Evolutionary conservation across 2,797 vertebrate species (phyloP).

Genomic region (Cynodonichthys magdalenae): DNA sequence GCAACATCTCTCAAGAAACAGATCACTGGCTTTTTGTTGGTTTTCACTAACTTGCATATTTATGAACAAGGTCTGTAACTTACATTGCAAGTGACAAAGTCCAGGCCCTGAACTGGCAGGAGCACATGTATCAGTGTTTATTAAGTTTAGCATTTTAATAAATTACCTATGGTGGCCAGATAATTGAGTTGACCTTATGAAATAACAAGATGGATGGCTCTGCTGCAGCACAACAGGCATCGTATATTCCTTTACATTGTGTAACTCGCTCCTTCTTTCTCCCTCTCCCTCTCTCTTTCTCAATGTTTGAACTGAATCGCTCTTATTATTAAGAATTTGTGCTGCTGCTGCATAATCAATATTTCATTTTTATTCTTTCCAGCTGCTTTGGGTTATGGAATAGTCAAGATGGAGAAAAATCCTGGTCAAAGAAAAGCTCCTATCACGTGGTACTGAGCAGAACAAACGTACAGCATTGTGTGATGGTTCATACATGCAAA

Average conservation of each 20-base stretch:
- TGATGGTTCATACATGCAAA: slow-evolving; percentile 7
- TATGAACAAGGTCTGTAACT: slow-evolving; percentile 58
- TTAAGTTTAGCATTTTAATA: slow-evolving; percentile 74
- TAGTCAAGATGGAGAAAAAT: slow-evolving; percentile 32
- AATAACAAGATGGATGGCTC: slow-evolving; percentile 71
- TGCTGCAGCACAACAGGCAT: slow-evolving; percentile 47
- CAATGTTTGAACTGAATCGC: slow-evolving; percentile 48
- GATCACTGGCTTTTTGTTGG: slow-evolving; percentile 74
- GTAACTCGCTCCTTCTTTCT: slow-evolving; percentile 20
- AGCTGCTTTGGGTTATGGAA: slow-evolving; percentile 40
- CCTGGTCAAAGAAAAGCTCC: slow-evolving; percentile 54
- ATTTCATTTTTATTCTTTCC: slow-evolving; percentile 46
- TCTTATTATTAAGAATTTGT: slow-evolving; percentile 72
- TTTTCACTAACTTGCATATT: slow-evolving; percentile 49
- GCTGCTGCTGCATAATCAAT: slow-evolving; percentile 56
- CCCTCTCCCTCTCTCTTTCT: slow-evolving; percentile 13
- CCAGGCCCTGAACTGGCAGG: slow-evolving; percentile 33
- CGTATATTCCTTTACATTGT: slow-evolving; percentile 34
- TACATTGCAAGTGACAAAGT: slow-evolving; percentile 75
- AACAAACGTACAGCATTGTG: slow-evolving; percentile 8
- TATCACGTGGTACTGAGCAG: slow-evolving; percentile 22
- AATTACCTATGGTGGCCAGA: slow-evolving; percentile 66
- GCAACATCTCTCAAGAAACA: slow-evolving; percentile 57
- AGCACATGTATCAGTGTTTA: slow-evolving; percentile 65
- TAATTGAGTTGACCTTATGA: slow-evolving; percentile 81